These are phyloP conservation scores for Mus spicilegus DNA, from an alignment of 2,113 vertebrate species.

Conservation along the genomic window DNA sequence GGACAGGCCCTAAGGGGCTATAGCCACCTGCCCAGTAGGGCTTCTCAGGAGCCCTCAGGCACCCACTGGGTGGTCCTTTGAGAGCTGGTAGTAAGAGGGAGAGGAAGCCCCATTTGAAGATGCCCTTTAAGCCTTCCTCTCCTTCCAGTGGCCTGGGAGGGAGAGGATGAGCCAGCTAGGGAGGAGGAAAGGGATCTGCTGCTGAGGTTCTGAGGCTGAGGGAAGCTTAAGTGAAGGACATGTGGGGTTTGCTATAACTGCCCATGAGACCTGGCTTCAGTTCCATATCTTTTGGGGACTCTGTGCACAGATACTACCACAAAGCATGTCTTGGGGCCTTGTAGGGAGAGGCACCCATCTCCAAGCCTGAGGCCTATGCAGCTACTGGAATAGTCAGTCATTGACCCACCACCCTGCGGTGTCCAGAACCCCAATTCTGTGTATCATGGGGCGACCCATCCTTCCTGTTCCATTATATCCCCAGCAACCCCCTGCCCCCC, in stretches of 20 bases:
- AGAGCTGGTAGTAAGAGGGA: background rate
- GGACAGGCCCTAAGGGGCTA: background rate
- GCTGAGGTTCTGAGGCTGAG: background rate
- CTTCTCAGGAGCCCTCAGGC: background rate
- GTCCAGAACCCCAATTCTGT: background rate
- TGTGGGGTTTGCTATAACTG: fast-evolving
- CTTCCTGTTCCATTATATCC: background rate
- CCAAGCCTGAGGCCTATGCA: background rate
- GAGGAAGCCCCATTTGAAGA: background rate
- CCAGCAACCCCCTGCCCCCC: background rate
- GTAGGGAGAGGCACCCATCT: background rate
- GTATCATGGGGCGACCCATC: no score
- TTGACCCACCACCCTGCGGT: no score
- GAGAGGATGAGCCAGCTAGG: background rate
- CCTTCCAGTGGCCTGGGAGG: background rate
- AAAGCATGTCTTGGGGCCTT: background rate
- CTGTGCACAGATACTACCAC: background rate
- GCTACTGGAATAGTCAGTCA: background rate
- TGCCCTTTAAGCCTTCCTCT: background rate
- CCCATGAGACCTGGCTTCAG: background rate
- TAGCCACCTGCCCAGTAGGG: slow-evolving; percentile 72
- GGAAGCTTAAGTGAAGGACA: background rate
- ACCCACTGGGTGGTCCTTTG: slow-evolving; percentile 64
- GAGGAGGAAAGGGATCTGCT: background rate
- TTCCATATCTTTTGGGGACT: background rate